A percentile compares a stretch with the other conserved stretches of the same genome.
Conservation (phyloP, 2,888 invertebrate species). For the Cephus sareptanus region DNA sequence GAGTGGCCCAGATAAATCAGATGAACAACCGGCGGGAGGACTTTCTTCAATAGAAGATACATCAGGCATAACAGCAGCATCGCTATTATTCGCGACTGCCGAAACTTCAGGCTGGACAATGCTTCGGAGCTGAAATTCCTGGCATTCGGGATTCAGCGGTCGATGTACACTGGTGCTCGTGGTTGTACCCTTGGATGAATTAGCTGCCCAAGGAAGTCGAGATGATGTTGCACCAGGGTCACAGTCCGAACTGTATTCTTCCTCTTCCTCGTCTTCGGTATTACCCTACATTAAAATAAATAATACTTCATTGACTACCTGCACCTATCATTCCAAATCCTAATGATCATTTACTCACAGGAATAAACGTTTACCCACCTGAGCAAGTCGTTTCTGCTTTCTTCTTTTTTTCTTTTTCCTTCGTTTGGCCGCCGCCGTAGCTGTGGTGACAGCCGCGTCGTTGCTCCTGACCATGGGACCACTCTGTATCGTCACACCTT, state of each 20-base stretch:
- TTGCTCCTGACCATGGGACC: constrained; percentile 58
- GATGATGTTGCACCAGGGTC: constrained; percentile 47
- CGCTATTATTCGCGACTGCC: neutral
- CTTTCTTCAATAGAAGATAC: neutral
- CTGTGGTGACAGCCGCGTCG: constrained; percentile 39
- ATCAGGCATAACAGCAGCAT: neutral
- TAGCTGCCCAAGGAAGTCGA: constrained; percentile 44
- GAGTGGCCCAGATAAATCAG: neutral
- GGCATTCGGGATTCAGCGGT: constrained; percentile 60
- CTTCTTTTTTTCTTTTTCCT: constrained; percentile 61
- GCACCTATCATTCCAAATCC: neutral
- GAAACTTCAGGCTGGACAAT: neutral
- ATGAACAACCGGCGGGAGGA: neutral
- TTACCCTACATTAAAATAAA: constrained; percentile 37
- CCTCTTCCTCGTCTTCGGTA: constrained; percentile 53
- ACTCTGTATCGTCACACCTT: constrained; percentile 63
- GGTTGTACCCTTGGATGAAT: constrained; percentile 23
- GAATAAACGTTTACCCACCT: constrained; percentile 40
- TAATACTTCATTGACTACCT: neutral
- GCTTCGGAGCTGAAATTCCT: constrained; percentile 54
- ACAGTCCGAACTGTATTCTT: constrained; percentile 56
- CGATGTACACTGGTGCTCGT: constrained; percentile 35
- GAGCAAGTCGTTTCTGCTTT: constrained; percentile 56
- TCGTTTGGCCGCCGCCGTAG: constrained; percentile 47
- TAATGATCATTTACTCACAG: neutral